A percentile compares a stretch with the other conserved stretches of the same genome.
Conservation (phyloP, 2,113 vertebrate genomes). For the Vicugna pacos region DNA sequence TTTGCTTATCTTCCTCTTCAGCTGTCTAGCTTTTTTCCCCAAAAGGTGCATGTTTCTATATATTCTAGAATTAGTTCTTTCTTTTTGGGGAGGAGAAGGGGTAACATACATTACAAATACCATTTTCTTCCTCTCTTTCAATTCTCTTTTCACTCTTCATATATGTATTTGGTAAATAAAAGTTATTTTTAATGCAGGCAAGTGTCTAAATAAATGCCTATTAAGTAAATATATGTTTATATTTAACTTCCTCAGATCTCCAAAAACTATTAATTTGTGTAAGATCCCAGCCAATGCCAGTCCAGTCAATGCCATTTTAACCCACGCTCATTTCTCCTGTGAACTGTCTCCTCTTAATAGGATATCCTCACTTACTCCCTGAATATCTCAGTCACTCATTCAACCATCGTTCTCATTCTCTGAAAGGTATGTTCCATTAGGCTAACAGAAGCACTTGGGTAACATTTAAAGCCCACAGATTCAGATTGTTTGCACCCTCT, state of each 20-base stretch:
- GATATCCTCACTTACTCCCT: background rate
- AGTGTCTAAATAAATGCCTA: background rate
- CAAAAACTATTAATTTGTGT: background rate
- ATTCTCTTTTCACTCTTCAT: background rate
- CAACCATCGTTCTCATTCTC: background rate
- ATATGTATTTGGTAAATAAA: background rate
- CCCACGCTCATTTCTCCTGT: background rate
- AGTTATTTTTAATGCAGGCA: background rate
- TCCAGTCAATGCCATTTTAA: background rate
- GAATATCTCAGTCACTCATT: background rate
- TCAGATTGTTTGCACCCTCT: background rate
- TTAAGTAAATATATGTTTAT: background rate
- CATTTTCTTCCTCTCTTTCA: background rate
- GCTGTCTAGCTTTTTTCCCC: background rate
- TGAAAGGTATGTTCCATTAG: background rate
- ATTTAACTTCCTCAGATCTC: background rate
- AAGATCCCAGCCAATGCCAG: background rate
- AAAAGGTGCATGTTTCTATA: background rate
- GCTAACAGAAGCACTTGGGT: background rate
- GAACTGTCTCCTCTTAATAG: background rate
- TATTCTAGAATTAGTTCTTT: background rate
- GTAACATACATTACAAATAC: background rate
- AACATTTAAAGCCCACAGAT: background rate
- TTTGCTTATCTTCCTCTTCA: background rate
- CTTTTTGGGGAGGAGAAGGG: accelerated